A percentile compares a stretch with the other conserved stretches of the same genome.
These are phyloP conservation scores for Taenioides sp. DNA, from an alignment of 2,797 vertebrate species.

Conservation along the genomic window DNA sequence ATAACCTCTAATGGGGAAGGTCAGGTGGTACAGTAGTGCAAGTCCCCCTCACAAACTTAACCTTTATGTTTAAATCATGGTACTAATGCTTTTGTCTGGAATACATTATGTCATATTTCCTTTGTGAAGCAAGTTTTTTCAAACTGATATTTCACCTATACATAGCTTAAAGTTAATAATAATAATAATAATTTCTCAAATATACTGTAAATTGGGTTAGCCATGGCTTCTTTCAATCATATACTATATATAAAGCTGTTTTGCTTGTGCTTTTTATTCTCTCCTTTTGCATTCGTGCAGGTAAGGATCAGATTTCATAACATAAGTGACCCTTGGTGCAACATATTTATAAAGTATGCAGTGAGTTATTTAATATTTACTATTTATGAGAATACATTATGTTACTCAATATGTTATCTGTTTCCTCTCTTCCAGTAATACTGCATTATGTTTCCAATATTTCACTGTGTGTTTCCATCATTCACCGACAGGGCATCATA, in stretches of 20 bases:
- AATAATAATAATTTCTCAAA: neutral
- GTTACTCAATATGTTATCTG: slow-evolving; percentile 54
- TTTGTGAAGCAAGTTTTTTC: neutral
- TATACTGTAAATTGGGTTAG: neutral
- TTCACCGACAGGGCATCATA: slow-evolving; percentile 73
- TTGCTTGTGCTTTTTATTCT: neutral
- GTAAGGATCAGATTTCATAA: slow-evolving; percentile 1
- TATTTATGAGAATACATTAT: slow-evolving; percentile 32
- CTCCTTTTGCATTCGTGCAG: neutral
- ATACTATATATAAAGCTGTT: neutral
- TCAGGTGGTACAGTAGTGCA: neutral
- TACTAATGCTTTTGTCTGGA: neutral
- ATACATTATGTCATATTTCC: neutral
- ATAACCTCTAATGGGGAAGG: neutral
- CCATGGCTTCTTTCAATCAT: neutral
- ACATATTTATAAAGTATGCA: slow-evolving; percentile 5
- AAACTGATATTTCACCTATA: neutral
- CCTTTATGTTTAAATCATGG: neutral
- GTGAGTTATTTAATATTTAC: slow-evolving; percentile 7
- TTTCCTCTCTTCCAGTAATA: slow-evolving; percentile 67
- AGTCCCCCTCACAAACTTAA: neutral
- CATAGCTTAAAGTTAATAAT: neutral
- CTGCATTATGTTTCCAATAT: slow-evolving; percentile 72
- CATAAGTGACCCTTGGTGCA: slow-evolving; percentile 9
- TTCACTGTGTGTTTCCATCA: slow-evolving; percentile 68